These are phyloP conservation scores for Temnothorax ravouxi DNA, from an alignment of 2,888 invertebrate species.

Conservation along the genomic window DNA sequence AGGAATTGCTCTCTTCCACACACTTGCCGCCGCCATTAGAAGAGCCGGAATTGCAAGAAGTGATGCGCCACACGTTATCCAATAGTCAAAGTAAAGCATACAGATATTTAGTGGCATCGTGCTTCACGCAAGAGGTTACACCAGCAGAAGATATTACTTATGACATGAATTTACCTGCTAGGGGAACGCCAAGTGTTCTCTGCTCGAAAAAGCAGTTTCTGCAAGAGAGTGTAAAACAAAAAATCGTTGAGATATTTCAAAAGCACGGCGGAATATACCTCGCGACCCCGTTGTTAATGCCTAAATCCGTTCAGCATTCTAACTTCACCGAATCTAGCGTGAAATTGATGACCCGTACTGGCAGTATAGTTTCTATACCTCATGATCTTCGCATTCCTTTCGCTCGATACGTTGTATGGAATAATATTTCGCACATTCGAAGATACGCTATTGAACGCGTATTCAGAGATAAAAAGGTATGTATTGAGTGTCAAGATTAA, in stretches of 20 bases:
- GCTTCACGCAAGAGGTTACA: conserved; percentile 88
- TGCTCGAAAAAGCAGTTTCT: conserved; percentile 75
- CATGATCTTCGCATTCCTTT: conserved; percentile 94
- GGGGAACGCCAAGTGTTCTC: conserved; percentile 73
- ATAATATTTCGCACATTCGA: conserved; percentile 92
- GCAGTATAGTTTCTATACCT: conserved; percentile 94
- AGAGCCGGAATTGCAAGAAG: conserved; percentile 94
- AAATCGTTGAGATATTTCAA: conserved; percentile 89
- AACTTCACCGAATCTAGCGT: conserved; percentile 90
- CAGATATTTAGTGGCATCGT: conserved; percentile 90
- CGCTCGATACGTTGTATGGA: conserved; percentile 94
- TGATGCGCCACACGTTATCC: conserved; percentile 93
- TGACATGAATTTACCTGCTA: conserved; percentile 89
- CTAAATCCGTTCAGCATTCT: conserved; percentile 89
- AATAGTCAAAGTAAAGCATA: conserved; percentile 94
- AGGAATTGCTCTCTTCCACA: conserved; percentile 93
- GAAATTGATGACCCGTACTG: conserved; percentile 95
- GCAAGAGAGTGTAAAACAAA: conserved; percentile 84
- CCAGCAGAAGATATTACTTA: conserved; percentile 93
- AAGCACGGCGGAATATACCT: conserved; percentile 94
- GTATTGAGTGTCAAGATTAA: conserved; percentile 64
- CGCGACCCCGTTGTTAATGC: conserved; percentile 93
- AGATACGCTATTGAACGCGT: conserved; percentile 96
- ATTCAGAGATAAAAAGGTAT: conserved; percentile 92
- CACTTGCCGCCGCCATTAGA: conserved; percentile 96